Conservation (phyloP, 2,797 vertebrate genomes). For the Picus viridis region DNA sequence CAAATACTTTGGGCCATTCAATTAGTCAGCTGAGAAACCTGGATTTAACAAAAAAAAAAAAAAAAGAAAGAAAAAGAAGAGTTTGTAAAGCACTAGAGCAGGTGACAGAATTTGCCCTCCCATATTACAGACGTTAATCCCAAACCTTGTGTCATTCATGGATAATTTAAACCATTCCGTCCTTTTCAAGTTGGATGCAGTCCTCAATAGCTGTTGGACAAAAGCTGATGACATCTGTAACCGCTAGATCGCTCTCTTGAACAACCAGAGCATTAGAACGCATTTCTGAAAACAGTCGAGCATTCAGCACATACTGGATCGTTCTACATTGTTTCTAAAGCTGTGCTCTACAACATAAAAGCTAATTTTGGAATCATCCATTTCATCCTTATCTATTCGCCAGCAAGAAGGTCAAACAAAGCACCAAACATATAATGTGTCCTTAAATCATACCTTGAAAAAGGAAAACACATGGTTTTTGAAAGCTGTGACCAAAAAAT, state of each 20-base stretch:
- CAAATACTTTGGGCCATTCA: background rate
- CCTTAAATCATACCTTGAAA: background rate
- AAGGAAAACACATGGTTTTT: background rate
- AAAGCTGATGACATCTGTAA: constrained; percentile 62
- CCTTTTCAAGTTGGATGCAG: constrained; percentile 43
- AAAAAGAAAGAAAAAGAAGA: background rate
- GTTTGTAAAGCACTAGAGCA: background rate
- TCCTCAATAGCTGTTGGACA: constrained; percentile 44
- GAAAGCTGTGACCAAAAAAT: background rate
- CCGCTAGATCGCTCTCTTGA: background rate
- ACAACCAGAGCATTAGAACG: background rate
- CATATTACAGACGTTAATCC: background rate
- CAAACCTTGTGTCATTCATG: constrained; percentile 7
- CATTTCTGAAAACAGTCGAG: background rate
- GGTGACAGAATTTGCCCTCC: constrained; percentile 11
- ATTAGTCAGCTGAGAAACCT: background rate
- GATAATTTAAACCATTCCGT: constrained; percentile 43
- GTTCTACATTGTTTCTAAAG: background rate
- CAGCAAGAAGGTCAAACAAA: constrained; percentile 10
- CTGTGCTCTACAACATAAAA: background rate
- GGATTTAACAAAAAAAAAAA: too few species aligned
- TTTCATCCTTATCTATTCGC: background rate
- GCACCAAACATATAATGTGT: background rate
- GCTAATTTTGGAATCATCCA: background rate
- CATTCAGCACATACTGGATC: background rate